A percentile compares a stretch with the other conserved stretches of the same genome.
phyloP scores from a whole-genome alignment of 2,888 invertebrate species.

The Silvanus unidentatus region DNA sequence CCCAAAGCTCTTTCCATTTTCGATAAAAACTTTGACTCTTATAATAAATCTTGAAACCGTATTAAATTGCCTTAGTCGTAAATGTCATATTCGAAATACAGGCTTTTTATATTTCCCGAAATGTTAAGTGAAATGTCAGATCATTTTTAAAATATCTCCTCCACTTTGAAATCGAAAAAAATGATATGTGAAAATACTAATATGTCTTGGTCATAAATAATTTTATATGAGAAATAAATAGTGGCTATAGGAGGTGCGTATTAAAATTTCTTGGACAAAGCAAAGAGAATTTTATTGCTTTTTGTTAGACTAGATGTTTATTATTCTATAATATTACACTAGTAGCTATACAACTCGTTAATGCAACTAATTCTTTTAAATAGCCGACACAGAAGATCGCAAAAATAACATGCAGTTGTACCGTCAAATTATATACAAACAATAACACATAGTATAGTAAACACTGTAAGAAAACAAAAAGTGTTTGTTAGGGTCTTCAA shows the following conservation, averaged over 20 bases:
- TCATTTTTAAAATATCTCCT: conserved; percentile 2
- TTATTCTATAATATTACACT: too few relatives aligned
- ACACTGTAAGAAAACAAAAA: too few relatives aligned
- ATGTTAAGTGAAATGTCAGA: conserved; percentile 25
- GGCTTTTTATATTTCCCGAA: conserved; percentile 23
- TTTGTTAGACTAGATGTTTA: too few relatives aligned
- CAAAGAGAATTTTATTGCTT: not conserved
- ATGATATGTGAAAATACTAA: not conserved
- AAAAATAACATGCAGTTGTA: too few relatives aligned
- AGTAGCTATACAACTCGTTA: too few relatives aligned
- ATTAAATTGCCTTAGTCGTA: conserved; percentile 28
- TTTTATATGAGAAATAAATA: not conserved
- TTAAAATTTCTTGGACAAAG: too few relatives aligned
- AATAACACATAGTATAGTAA: too few relatives aligned
- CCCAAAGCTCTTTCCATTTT: conserved; percentile 20
- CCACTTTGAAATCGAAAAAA: not conserved
- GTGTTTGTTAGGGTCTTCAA: too few relatives aligned
- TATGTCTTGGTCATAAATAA: not conserved
- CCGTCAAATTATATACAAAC: too few relatives aligned
- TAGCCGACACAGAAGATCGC: too few relatives aligned
- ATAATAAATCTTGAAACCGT: conserved; percentile 26
- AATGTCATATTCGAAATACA: conserved; percentile 24
- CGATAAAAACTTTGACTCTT: conserved; percentile 21
- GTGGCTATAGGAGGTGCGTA: too few relatives aligned
- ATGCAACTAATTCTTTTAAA: too few relatives aligned